Evolutionary conservation across 2,888 invertebrate genomes (phyloP), one percentile per base, ranked within the genome.

Genomic region (Fragum sueziense): DNA sequence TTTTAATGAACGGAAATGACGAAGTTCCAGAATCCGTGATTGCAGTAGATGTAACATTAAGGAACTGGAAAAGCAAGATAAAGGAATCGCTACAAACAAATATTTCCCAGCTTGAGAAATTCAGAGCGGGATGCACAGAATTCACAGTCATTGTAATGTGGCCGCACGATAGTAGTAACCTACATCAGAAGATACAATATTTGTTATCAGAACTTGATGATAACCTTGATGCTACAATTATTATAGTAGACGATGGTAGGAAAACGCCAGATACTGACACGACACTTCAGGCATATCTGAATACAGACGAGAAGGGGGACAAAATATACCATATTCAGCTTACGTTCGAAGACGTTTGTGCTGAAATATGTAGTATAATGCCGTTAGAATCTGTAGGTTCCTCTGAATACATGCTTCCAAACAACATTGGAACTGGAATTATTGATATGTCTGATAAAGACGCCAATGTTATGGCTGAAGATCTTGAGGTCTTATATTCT

Each of bases 21-120:
- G 84, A 88, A 25, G 68, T 76, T n/a, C 85, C 86, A 14, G 86
- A 85, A n/a, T 83, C 86, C 51, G 22, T 65, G 22, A 69, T 73
- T 29, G 52, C 68, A 9, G 62, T 68, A 2, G 20, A 22, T 29
- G 14, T 6, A 6, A 79, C 85, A 41, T 68, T 74, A 0, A 59
- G 29, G 22, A 29, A 62, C 6, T 87, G 87, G 88, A 69, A 80
- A 29, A 65, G 76, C 41, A 51, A 74, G 51, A 76, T 76, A 2
- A 70, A 70, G 11, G 54, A 22, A 22, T 47, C 67, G 20, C 6
- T 87, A 6, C 70, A 83, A 11, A 52, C 65, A 4, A 73, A 84
- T 9, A 71, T 85, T 33, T 31, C 57, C 1, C 70, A 82, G 33
- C 65, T 87, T 2, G 75, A 74, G 22, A 80, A 70, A 17, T 86